A percentile compares a stretch with the other conserved stretches of the same genome.
Evolutionary conservation across 2,113 vertebrate genomes (phyloP).

Genomic region (Pseudolaguvia tuberculata): DNA sequence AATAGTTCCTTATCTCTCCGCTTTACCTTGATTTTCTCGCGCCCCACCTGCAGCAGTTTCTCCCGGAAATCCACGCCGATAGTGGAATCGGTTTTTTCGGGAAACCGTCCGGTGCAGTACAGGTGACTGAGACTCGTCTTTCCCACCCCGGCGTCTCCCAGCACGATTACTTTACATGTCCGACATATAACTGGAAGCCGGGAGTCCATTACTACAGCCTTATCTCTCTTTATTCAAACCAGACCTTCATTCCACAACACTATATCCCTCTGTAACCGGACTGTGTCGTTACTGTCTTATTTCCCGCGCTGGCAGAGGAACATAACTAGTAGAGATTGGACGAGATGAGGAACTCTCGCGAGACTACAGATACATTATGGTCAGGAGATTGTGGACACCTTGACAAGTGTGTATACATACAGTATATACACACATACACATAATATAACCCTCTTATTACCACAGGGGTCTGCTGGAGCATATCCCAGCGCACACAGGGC

Average conservation of each 20-base stretch:
- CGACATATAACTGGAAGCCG: constrained; percentile 44
- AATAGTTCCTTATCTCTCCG: neutral
- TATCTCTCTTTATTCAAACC: neutral
- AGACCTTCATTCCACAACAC: neutral
- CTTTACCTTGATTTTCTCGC: constrained; percentile 68
- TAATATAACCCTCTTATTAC: no score
- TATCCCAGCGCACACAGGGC: no score
- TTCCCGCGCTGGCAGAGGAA: neutral
- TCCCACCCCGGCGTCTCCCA: constrained; percentile 71
- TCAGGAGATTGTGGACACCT: no score
- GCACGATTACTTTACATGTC: constrained; percentile 72
- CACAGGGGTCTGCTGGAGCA: no score
- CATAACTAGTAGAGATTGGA: neutral
- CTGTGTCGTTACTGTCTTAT: no score
- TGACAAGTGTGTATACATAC: no score
- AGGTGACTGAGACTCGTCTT: constrained; percentile 72
- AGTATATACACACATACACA: no score
- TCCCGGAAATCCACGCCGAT: constrained; percentile 75
- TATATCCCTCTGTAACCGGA: no score
- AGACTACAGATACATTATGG: neutral
- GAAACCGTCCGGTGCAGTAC: constrained; percentile 66
- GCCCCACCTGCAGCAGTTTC: constrained; percentile 60
- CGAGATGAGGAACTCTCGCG: neutral
- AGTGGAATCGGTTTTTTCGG: constrained; percentile 64
- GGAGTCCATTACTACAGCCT: constrained; percentile 40